Percentiles rank a stretch among this genome's conserved stretches.
These are phyloP conservation scores for Pantherophis guttatus DNA, from an alignment of 2,113 vertebrate species.

Conservation along the genomic window DNA sequence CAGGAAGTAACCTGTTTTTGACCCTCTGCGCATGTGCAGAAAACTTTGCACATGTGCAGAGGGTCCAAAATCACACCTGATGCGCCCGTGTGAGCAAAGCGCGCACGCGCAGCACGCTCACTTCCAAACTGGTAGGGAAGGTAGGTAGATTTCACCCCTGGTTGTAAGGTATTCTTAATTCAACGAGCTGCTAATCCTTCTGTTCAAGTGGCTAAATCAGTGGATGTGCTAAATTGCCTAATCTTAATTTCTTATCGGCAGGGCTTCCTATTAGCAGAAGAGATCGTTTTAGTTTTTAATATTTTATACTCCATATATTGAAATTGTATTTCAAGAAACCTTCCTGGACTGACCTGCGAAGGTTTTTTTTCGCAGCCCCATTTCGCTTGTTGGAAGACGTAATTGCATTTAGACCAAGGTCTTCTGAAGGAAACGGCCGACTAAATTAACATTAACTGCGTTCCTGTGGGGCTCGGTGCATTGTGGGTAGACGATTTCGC, in stretches of 20 bases:
- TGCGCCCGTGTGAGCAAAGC: too few species aligned
- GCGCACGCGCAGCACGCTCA: too few species aligned
- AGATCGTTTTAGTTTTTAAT: slow-evolving; percentile 69
- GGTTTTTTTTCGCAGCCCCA: slow-evolving; percentile 60
- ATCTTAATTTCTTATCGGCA: slow-evolving; percentile 55
- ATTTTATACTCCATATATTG: not conserved
- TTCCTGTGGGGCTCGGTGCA: slow-evolving; percentile 68
- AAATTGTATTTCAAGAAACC: slow-evolving; percentile 36
- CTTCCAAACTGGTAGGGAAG: too few species aligned
- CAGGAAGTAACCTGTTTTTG: too few species aligned
- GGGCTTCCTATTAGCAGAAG: slow-evolving; percentile 67
- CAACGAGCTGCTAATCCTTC: slow-evolving; percentile 47
- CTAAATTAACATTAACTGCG: slow-evolving; percentile 89
- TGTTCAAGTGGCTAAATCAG: slow-evolving; percentile 43
- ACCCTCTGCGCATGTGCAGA: too few species aligned
- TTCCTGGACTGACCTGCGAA: slow-evolving; percentile 53
- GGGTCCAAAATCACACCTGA: too few species aligned
- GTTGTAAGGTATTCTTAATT: slow-evolving; percentile 48
- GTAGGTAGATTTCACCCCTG: too few species aligned
- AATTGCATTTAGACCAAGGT: slow-evolving; percentile 85
- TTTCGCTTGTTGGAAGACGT: slow-evolving; percentile 78
- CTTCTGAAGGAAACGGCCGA: slow-evolving; percentile 83
- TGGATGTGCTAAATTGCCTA: slow-evolving; percentile 58
- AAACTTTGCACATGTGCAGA: too few species aligned
- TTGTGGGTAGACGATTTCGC: slow-evolving; percentile 80